Base-by-base conservation (phyloP, 2,797 vertebrate species). In the Agapornis canus region DNA sequence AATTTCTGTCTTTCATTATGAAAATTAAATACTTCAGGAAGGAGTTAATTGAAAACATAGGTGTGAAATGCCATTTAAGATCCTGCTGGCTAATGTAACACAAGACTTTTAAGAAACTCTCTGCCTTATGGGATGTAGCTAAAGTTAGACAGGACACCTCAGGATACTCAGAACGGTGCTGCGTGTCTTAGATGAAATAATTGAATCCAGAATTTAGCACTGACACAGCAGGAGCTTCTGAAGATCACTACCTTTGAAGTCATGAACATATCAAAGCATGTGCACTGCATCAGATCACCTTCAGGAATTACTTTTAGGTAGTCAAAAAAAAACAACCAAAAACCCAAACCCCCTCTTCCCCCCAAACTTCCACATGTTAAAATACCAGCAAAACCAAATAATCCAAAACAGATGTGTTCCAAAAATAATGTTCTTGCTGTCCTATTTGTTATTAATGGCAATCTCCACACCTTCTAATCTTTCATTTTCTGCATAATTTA, bases 401-500 rank as follows among this genome's bases (percentile, higher is more conserved):
- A 69, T 47, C 6, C 19, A 18, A 60, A 72, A 54, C 5, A 76
- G 7, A 26, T 51, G 22, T 15, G 9, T 37, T 66, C 35, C 29
- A 39, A 71, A 94, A 84, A 70, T 43, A 86, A 14, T 77, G 60
- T 90, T 82, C 63, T 86, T 90, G 26, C 49, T 92, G 49, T 90
- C 82, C 79, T 63, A 31, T 42, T 32, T 96, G 32, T 94, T 97
- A 95, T 95, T 96, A 95, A 95, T 95, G 61, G 32, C 40, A 69
- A 42, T 32, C 18, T 65, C 42, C 82, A 90, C 47, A 80, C 63
- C 61, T 96, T 91, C 66, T 19, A 96, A 26, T 88, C 68, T 91
- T 70, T 27, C 80, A 89, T 95, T 98, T 94, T 96, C 95, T 97
- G 88, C 90, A 92, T 97, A 60, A 89, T 96, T 97, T 97, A 40